phyloP scores from a whole-genome alignment of 64 coral and sea anemone genomes.

The Trachythela sp. region DNA sequence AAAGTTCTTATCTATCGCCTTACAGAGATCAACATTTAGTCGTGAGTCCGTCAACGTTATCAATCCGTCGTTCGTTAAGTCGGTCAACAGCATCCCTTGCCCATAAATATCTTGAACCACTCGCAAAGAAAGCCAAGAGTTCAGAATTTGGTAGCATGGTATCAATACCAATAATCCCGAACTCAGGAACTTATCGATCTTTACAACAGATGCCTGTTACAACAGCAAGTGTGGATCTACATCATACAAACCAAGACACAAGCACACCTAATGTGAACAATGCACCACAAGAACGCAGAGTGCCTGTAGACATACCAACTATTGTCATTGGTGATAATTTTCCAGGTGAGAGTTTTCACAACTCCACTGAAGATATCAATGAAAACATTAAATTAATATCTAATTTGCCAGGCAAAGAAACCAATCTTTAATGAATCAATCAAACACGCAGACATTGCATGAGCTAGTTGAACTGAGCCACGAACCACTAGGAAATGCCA shows the following conservation, averaged over 20 bases:
- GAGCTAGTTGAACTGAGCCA: too few species aligned
- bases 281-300: background rate
- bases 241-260: background rate
- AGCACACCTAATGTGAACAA: background rate
- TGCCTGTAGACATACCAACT: background rate
- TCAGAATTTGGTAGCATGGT: slow-evolving; percentile 10
- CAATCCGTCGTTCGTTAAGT: background rate
- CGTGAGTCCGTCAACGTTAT: background rate
- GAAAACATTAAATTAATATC: background rate
- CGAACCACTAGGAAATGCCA: too few species aligned
- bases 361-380: background rate
- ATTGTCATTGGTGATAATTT: background rate
- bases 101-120: background rate
- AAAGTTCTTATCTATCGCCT: background rate
- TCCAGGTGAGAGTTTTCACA: background rate
- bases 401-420: background rate
- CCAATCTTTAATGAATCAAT: background rate
- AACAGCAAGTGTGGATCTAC: background rate
- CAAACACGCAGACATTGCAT: background rate
- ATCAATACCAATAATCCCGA: slow-evolving; percentile 9
- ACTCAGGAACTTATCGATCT: slow-evolving; percentile 14
- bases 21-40: background rate
- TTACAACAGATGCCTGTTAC: background rate
- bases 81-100: background rate
- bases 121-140: background rate